phyloP scores from a whole-genome alignment of 2,113 vertebrate genomes.

The Oreocharis arfaki region DNA sequence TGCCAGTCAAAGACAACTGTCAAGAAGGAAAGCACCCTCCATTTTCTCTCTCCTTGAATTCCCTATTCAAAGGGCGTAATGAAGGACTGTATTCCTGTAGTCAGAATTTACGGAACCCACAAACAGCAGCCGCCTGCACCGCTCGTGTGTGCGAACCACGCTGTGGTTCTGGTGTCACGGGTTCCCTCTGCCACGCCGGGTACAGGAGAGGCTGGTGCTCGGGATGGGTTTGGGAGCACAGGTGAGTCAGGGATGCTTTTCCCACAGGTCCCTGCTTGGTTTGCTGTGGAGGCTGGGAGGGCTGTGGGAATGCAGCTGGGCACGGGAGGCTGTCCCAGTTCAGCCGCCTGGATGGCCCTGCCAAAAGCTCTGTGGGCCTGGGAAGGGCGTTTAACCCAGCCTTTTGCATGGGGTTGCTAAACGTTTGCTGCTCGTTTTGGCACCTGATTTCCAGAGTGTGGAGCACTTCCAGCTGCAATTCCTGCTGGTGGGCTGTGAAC shows the following conservation, averaged over 20 bases:
- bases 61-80: background rate
- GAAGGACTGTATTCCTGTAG: background rate
- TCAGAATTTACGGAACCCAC: background rate
- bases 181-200: background rate
- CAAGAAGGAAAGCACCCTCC: background rate
- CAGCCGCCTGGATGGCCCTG: background rate
- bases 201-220: background rate
- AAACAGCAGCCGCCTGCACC: background rate
- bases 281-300: background rate
- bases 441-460: background rate
- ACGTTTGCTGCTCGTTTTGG: background rate
- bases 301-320: background rate
- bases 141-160: background rate
- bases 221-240: background rate
- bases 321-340: rapidly evolving
- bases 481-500: conserved; percentile 13
- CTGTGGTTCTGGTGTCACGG: background rate
- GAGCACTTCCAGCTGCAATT: conserved; percentile 28
- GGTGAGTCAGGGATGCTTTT: background rate
- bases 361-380: background rate
- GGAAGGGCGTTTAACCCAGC: background rate
- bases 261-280: background rate
- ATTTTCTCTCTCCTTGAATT: background rate
- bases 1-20: background rate
- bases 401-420: background rate